Percentiles rank a stretch among this genome's conserved stretches.
Evolutionary conservation across 30 jellyfish, hydroid and myxozoan genomes (phyloP).

Genomic region (Mastigias papua): DNA sequence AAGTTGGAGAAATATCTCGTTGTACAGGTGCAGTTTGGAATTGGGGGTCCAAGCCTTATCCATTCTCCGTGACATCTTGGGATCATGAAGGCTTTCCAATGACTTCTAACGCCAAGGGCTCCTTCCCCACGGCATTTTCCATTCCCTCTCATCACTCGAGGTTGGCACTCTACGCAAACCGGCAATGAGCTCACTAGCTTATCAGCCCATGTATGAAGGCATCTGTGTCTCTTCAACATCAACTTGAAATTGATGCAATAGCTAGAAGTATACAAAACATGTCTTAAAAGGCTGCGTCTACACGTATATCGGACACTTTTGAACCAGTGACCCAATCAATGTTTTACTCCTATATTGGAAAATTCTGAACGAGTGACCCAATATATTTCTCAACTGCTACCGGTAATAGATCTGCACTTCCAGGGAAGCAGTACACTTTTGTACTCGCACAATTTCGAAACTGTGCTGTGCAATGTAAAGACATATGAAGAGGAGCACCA

Average conservation of each 20-base stretch:
- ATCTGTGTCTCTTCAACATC: constrained; percentile 69
- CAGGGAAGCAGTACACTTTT: no score
- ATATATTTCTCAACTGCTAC: no score
- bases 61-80: constrained; percentile 96
- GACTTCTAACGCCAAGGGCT: constrained; percentile 80
- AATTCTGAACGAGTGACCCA: no score
- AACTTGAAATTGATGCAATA: constrained; percentile 75
- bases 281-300: no score
- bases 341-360: no score
- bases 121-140: constrained; percentile 99
- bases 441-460: no score
- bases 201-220: constrained; percentile 92
- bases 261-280: constrained; percentile 7
- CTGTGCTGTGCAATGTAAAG: no score
- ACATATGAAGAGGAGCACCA: no score
- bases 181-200: constrained; percentile 69
- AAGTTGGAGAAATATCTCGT: constrained; percentile 82
- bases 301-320: no score
- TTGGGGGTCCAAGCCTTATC: constrained; percentile 93
- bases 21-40: constrained; percentile 95
- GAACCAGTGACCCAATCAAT: no score
- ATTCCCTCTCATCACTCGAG: constrained; percentile 85
- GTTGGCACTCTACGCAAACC: constrained; percentile 95
- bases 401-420: no score
- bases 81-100: constrained; percentile 94